These are phyloP conservation scores for Dicyrtomina minuta DNA, from an alignment of 2,888 invertebrate species.

Conservation along the genomic window DNA sequence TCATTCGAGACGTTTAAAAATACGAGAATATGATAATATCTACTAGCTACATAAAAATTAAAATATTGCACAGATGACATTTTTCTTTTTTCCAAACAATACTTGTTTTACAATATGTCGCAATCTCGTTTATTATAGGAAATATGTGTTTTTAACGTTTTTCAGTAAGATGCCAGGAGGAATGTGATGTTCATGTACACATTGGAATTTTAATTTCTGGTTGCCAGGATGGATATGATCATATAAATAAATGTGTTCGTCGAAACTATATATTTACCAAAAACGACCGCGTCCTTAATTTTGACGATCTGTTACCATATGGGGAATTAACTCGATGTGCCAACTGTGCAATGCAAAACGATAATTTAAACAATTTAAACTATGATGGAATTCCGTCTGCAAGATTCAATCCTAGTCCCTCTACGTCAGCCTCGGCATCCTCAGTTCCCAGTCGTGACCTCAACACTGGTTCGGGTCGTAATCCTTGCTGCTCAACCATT, in stretches of 20 bases:
- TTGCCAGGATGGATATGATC: constrained; percentile 72
- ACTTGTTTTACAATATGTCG: too few relatives aligned
- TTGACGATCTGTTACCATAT: constrained; percentile 75
- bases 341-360: constrained; percentile 35
- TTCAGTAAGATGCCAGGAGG: constrained; percentile 70
- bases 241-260: constrained; percentile 71
- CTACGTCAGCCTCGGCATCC: background rate
- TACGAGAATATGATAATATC: too few relatives aligned
- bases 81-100: too few relatives aligned
- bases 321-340: constrained; percentile 69
- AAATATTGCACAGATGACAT: too few relatives aligned
- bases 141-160: too few relatives aligned
- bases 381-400: constrained; percentile 14
- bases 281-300: constrained; percentile 66
- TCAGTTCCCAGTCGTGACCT: background rate
- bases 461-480: background rate
- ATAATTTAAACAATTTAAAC: constrained; percentile 6
- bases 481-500: constrained; percentile 24
- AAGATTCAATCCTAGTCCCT: constrained; percentile 23
- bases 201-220: constrained; percentile 75
- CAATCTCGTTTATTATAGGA: too few relatives aligned
- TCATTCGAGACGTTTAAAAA: too few relatives aligned
- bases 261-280: constrained; percentile 72
- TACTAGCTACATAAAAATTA: too few relatives aligned
- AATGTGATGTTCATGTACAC: constrained; percentile 62